phyloP scores from a whole-genome alignment of 2,888 invertebrate species.

The Elegia similella region DNA sequence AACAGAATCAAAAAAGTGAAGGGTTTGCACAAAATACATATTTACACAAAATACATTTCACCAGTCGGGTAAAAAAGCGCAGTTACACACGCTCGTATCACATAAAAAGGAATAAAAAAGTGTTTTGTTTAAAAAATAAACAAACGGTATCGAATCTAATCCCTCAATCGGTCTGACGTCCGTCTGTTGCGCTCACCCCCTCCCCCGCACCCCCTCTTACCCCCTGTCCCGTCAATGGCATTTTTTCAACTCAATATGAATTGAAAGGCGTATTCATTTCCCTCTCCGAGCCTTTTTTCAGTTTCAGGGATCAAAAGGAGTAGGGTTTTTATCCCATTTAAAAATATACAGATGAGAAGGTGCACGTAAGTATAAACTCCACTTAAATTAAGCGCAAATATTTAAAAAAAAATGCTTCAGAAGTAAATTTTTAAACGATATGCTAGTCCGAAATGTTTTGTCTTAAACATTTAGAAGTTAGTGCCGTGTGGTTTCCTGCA shows the following conservation, averaged over 20 bases:
- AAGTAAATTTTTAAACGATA: too few relatives aligned
- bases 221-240: conserved; percentile 30
- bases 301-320: conserved; percentile 41
- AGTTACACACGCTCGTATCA: neutral
- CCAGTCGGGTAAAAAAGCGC: neutral
- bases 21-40: neutral
- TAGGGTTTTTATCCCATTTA: neutral
- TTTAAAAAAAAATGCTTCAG: too few relatives aligned
- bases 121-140: conserved; percentile 28
- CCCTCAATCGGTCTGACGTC: conserved; percentile 47
- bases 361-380: too few relatives aligned
- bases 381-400: too few relatives aligned
- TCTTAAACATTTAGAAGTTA: too few relatives aligned
- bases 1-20: neutral
- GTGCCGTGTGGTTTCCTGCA: too few relatives aligned
- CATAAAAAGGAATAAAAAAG: conserved; percentile 22
- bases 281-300: conserved; percentile 39
- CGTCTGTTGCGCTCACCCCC: conserved; percentile 14
- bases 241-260: conserved; percentile 45
- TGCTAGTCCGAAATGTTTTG: too few relatives aligned
- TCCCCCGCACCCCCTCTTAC: conserved; percentile 22
- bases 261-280: conserved; percentile 62
- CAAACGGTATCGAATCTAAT: conserved; percentile 50
- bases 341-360: too few relatives aligned
- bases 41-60: too few relatives aligned